phyloP scores from a whole-genome alignment of 2,888 invertebrate genomes.

The Eurytoma californica region DNA sequence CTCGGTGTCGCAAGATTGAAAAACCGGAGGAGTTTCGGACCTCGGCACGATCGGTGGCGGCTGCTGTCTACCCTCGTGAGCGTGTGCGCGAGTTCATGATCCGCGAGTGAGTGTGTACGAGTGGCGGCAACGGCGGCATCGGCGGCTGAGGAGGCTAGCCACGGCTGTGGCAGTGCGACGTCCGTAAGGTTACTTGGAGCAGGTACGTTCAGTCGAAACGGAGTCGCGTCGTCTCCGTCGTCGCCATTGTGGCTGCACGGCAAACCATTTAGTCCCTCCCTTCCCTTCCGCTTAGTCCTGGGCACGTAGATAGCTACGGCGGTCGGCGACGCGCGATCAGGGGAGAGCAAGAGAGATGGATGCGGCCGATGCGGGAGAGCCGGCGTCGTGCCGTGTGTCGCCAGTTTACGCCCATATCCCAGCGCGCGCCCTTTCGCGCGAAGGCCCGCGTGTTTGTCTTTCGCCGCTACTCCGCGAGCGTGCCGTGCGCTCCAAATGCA shows the following conservation, averaged over 20 bases:
- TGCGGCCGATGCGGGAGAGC: constrained; percentile 6
- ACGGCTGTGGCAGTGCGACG: no score
- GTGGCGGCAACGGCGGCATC: no score
- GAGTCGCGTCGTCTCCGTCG: neutral
- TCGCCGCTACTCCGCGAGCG: neutral
- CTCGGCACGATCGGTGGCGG: neutral
- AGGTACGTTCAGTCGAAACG: no score
- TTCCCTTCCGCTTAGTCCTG: no score
- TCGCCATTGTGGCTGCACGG: neutral
- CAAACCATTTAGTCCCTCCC: neutral
- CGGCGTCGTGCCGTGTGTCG: neutral
- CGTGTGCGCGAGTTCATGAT: constrained; percentile 4
- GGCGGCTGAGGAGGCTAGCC: no score
- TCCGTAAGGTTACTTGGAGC: no score
- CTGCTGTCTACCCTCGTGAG: no score
- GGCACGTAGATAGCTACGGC: neutral
- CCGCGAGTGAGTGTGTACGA: no score
- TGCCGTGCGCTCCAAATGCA: neutral
- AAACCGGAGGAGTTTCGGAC: no score
- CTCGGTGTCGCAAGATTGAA: no score
- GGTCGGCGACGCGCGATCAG: constrained; percentile 1
- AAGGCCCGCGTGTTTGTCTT: neutral
- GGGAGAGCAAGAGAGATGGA: constrained; percentile 10
- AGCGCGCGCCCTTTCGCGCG: neutral
- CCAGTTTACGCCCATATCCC: no score